Conservation (phyloP, 2,797 vertebrate genomes). For the Cottoperca gobio region DNA sequence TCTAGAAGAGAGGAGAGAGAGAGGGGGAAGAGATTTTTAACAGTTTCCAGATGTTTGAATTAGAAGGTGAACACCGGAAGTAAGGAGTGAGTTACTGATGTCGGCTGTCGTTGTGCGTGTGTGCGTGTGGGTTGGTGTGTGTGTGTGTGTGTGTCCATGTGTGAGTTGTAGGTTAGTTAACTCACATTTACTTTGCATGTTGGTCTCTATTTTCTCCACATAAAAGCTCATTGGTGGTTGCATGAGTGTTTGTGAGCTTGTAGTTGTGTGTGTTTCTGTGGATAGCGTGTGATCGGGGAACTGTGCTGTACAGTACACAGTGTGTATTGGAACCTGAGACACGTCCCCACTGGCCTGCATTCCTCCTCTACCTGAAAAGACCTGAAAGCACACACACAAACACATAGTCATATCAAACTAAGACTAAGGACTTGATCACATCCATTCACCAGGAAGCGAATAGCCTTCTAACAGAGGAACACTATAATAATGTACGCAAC, state of each 20-base stretch:
- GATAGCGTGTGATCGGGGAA: conserved; percentile 34
- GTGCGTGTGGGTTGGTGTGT: conserved; percentile 8
- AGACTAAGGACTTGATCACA: conserved; percentile 5
- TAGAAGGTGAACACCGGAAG: conserved; percentile 75
- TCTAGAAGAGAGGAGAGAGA: too few species aligned
- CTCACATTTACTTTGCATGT: conserved; percentile 25
- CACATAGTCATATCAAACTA: conserved; percentile 9
- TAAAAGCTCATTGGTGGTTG: neutral
- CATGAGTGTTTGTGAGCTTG: neutral
- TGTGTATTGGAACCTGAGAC: conserved; percentile 56
- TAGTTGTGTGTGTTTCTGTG: conserved; percentile 26
- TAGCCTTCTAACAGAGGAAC: neutral
- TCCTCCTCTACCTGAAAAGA: conserved; percentile 64
- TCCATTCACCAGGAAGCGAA: neutral
- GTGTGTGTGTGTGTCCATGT: neutral
- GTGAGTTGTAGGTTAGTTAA: conserved; percentile 31
- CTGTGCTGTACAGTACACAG: conserved; percentile 23
- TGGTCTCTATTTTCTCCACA: conserved; percentile 16
- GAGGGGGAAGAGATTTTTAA: conserved; percentile 56
- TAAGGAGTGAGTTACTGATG: conserved; percentile 70
- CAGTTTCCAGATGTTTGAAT: conserved; percentile 84
- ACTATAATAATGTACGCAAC: too few species aligned
- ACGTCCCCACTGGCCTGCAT: conserved; percentile 75
- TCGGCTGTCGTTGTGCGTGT: too few species aligned
- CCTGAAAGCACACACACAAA: conserved; percentile 32